Evolutionary conservation across 2,888 invertebrate genomes (phyloP).

Genomic region (Nesidiocoris tenuis): DNA sequence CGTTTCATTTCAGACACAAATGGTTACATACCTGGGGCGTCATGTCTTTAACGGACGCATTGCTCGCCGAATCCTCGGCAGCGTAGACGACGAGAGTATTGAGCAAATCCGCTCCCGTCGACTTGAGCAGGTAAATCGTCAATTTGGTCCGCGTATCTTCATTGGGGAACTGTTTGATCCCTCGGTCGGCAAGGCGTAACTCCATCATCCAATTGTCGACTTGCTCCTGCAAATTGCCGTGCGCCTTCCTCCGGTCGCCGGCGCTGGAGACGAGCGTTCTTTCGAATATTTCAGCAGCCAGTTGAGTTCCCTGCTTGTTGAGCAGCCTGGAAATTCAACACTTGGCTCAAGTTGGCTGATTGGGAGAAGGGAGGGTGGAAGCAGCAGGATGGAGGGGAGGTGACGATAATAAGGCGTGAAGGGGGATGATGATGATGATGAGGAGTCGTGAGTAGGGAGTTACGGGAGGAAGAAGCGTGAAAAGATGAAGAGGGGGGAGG

Average conservation of each 20-base stretch:
- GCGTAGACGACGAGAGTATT: slow-evolving; percentile 77
- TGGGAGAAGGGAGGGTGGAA: too few species aligned
- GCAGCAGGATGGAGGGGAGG: too few species aligned
- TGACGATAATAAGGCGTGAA: too few species aligned
- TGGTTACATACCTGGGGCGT: slow-evolving; percentile 54
- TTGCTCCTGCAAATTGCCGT: slow-evolving; percentile 79
- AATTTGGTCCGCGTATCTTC: slow-evolving; percentile 64
- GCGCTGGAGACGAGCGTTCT: slow-evolving; percentile 71
- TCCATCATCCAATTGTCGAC: slow-evolving; percentile 73
- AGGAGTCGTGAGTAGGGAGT: too few species aligned
- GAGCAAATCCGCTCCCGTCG: slow-evolving; percentile 77
- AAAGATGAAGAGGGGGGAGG: too few species aligned
- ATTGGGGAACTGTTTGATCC: slow-evolving; percentile 59
- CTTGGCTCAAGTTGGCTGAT: too few species aligned
- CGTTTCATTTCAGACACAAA: too few species aligned
- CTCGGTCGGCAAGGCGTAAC: slow-evolving; percentile 77
- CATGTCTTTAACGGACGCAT: slow-evolving; percentile 51
- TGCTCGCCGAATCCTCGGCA: slow-evolving; percentile 58
- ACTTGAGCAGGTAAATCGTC: slow-evolving; percentile 79
- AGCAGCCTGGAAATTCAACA: slow-evolving; percentile 57
- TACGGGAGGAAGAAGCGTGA: too few species aligned
- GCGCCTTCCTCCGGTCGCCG: slow-evolving; percentile 71
- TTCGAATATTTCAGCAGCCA: slow-evolving; percentile 73
- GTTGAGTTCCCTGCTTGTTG: slow-evolving; percentile 66
- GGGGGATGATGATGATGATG: too few species aligned